These are phyloP conservation scores for Lithosia quadra DNA, from an alignment of 2,888 invertebrate genomes.

Conservation along the genomic window DNA sequence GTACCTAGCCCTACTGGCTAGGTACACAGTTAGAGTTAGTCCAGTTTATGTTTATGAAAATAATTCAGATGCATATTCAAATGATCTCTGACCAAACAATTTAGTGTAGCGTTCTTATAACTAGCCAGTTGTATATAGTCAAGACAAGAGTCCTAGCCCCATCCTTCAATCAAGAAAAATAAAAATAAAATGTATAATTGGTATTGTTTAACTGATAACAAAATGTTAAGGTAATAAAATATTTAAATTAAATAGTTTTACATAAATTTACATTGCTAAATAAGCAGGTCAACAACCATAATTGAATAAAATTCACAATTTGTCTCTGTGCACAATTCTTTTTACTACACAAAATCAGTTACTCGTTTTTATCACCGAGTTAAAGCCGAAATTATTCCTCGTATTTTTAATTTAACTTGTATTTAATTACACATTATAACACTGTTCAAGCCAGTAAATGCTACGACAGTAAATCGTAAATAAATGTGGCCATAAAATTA, in stretches of 20 bases:
- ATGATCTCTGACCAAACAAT: not conserved
- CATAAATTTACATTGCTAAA: constrained; percentile 3
- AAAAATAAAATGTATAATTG: not conserved
- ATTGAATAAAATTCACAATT: constrained; percentile 14
- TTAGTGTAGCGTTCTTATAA: not conserved
- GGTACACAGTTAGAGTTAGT: too few relatives aligned
- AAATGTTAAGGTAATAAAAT: not conserved
- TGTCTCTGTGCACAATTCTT: not conserved
- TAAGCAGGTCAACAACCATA: constrained; percentile 8
- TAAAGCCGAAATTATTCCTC: constrained; percentile 12
- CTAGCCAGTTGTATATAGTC: not conserved
- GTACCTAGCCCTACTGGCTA: too few relatives aligned
- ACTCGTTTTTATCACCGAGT: constrained; percentile 12
- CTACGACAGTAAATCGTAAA: constrained; percentile 32
- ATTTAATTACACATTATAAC: constrained; percentile 32
- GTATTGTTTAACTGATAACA: not conserved
- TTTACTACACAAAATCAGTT: constrained; percentile 7
- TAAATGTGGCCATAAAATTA: constrained; percentile 44
- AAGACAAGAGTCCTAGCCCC: not conserved
- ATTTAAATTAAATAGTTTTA: not conserved
- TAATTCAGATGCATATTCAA: too few relatives aligned
- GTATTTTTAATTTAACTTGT: constrained; percentile 23
- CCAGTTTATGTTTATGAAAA: too few relatives aligned
- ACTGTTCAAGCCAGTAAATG: constrained; percentile 27
- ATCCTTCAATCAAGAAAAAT: not conserved